Evolutionary conservation across 1,140 invertebrate species (phyloP), one percentile per base, ranked within the genome.

Genomic region (Eueides isabella): DNA sequence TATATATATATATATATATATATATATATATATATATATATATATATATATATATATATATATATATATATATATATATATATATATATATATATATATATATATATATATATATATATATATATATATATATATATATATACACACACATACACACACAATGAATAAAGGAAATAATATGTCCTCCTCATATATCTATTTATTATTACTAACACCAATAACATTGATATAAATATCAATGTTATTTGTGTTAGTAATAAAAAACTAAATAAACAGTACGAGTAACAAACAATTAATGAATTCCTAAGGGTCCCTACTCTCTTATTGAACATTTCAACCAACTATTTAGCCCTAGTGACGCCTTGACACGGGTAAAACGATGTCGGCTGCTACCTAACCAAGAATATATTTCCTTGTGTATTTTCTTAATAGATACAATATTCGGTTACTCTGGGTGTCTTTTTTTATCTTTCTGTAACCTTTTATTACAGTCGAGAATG

Each of bases 341-440:
- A 35, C 23, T 67, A 55, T 72, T 55, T 72, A 72, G 48, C 19
- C 61, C 33, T 61, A 33, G 38, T 72, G 61, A 63, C 35, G 55
- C 19, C 31, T 69, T 74, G 67, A 74, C 67, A 69, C 48, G 67
- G 72, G 72, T 69, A 69, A 68, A 69, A 65, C 61, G 26, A 31
- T 55, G 61, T 69, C 72, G 69, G 31, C 62, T 63, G 7, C 16
- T 65, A 19, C 67, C 38, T 65, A 64, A 55, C 23, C 48, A 65
- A 35, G 61, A 68, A 73, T 68, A 65, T 14, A 62, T 74, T 44
- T 33, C 62, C 31, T 6, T 55, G 48, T 14, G 31, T 16, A 65
- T 38, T 30, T 65, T 4, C 19, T 55, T 55, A 26, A 55, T 55
- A 55, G 48, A 55, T 55, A 55, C 23, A 55, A 55, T 19, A 23